A percentile compares a stretch with the other conserved stretches of the same genome.
These are phyloP conservation scores for Limnephilus rhombicus DNA, from an alignment of 2,888 invertebrate genomes.

Conservation along the genomic window DNA sequence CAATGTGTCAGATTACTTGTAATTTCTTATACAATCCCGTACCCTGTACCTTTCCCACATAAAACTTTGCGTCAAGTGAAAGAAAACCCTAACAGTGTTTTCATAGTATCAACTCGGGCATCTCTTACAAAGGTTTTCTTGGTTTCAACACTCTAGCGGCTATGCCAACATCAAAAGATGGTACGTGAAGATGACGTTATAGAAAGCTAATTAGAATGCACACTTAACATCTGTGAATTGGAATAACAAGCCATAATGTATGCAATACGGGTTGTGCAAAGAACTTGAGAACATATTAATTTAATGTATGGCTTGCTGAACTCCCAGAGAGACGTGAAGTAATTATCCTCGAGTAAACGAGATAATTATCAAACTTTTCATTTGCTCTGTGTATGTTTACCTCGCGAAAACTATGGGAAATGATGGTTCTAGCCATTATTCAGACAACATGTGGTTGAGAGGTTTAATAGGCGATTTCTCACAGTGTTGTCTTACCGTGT, in stretches of 20 bases:
- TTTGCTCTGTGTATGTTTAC: background rate
- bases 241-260: conserved; percentile 12
- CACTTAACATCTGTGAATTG: conserved; percentile 16
- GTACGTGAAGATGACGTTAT: conserved; percentile 28
- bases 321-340: background rate
- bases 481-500: background rate
- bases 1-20: background rate
- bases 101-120: background rate
- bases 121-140: background rate
- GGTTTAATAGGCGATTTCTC: background rate
- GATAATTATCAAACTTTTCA: conserved; percentile 1
- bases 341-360: background rate
- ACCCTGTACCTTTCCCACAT: background rate
- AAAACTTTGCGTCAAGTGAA: background rate
- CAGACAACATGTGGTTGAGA: background rate
- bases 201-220: conserved; percentile 23
- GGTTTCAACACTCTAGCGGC: background rate
- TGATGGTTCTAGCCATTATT: background rate
- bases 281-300: background rate
- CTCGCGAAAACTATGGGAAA: background rate
- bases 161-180: conserved; percentile 17
- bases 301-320: background rate
- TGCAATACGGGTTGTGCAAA: background rate
- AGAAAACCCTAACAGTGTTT: background rate
- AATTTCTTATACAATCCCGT: background rate